Base-by-base conservation (phyloP, 37 sponge, comb jelly and placozoan species). In the Ephydatia muelleri region DNA sequence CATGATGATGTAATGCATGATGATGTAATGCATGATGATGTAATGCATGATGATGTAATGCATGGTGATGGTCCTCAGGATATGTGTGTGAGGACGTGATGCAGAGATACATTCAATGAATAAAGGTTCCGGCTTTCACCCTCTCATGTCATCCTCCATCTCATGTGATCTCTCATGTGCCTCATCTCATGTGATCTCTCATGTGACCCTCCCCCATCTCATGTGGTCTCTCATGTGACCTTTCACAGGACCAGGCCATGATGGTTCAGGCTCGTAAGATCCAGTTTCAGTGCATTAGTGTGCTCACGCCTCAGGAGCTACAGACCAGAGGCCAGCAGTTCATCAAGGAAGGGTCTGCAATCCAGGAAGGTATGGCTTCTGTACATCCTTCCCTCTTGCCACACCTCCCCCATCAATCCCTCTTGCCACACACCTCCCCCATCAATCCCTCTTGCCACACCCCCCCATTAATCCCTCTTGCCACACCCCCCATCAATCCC, bases 261-360 rank as follows among this genome's bases (percentile, higher is more conserved):
- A 43, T 79, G 73, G 49, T 91, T 16, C 88, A 84, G 47, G 76
- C 92, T 19, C 79, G 84, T 33, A 91, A 91, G 49, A 80, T 88
- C 21, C 92, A 91, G 79, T 91, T 88, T 32, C 79, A 69, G 29
- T 83, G 83, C 70, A 91, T 91, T 80, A 88, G 89, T 36, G 66
- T 85, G 57, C 88, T 87, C 19, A 82, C 67, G 37, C 84, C 92
- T 39, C 25, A 81, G 34, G 92, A 87, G 38, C 76, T 91, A 65
- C 80, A 48, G 14, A 91, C 38, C 43, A 43, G 81, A 79, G 87
- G 81, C 11, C 73, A 68, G 22, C 79, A 70, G 83, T 86, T 86
- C 64, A 49, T 91, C 30, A 49, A 67, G 27, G 33, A 30, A 25
- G 37, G 22, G 5, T 73, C 32, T 8, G 19, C 83, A 28, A 75